Conservation (phyloP, 2,888 invertebrate species). For the Notodonta ziczac region DNA sequence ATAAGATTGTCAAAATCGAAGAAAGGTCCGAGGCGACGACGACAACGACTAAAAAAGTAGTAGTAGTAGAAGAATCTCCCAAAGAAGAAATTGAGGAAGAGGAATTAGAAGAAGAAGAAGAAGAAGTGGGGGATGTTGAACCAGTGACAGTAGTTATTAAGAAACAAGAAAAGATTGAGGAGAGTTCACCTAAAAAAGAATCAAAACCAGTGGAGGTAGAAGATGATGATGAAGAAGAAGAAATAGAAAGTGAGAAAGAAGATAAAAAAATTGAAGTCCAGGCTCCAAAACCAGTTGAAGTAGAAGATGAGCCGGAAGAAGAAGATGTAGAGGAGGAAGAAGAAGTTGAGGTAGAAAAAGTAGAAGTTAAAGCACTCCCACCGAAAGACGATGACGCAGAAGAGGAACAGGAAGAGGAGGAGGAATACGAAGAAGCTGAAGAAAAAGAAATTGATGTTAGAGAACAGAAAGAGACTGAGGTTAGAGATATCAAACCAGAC, state of each 20-base stretch:
- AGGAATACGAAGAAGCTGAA: conserved; percentile 31
- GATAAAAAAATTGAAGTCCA: conserved; percentile 16
- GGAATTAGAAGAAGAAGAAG: conserved; percentile 47
- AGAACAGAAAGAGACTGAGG: conserved; percentile 39
- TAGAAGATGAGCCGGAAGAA: conserved; percentile 12
- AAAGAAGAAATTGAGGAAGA: conserved; percentile 50
- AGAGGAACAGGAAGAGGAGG: conserved; percentile 31
- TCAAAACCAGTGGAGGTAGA: conserved; percentile 16
- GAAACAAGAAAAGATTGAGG: conserved; percentile 32
- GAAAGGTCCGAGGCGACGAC: conserved; percentile 66
- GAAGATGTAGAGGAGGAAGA: conserved; percentile 18
- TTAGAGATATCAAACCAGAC: conserved; percentile 31
- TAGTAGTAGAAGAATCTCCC: conserved; percentile 58
- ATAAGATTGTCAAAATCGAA: conserved; percentile 58
- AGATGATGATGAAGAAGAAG: conserved; percentile 7
- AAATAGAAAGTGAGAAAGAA: conserved; percentile 7
- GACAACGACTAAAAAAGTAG: conserved; percentile 65
- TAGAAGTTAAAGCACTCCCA: conserved; percentile 16
- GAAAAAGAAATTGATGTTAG: conserved; percentile 40
- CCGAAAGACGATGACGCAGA: conserved; percentile 11
- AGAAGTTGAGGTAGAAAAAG: conserved; percentile 18
- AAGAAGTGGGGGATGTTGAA: conserved; percentile 44
- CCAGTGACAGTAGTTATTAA: conserved; percentile 45
- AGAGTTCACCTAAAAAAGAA: conserved; percentile 19
- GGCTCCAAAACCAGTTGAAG: conserved; percentile 11